phyloP scores from a whole-genome alignment of 1,140 invertebrate genomes.

The Akabosia matsudoensis region DNA sequence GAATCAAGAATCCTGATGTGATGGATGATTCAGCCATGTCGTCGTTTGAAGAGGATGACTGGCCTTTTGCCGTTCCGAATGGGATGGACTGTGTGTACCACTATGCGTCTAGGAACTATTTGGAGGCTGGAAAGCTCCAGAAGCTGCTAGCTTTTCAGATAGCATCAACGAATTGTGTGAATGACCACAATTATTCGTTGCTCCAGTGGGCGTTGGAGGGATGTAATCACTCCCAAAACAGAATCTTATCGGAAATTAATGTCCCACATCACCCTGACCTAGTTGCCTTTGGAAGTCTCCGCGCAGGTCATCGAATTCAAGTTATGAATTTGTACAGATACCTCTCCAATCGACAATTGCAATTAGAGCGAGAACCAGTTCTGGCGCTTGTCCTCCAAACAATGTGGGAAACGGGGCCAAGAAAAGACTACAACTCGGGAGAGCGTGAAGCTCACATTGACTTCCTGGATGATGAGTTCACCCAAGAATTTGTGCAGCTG shows the following conservation, averaged over 20 bases:
- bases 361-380: conserved; percentile 30
- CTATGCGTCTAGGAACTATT: neutral
- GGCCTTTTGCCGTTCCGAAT: neutral
- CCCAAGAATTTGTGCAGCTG: conserved; percentile 1
- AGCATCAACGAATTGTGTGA: neutral
- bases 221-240: conserved; percentile 5
- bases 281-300: conserved; percentile 30
- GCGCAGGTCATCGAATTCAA: conserved; percentile 35
- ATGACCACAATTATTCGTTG: too few species aligned
- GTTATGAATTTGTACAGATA: conserved; percentile 32
- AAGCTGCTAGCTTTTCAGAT: neutral
- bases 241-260: neutral
- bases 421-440: neutral
- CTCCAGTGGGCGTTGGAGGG: conserved; percentile 32
- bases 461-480: conserved; percentile 20
- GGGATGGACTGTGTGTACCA: neutral
- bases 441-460: neutral
- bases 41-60: neutral
- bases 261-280: conserved; percentile 9
- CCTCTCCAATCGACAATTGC: conserved; percentile 9
- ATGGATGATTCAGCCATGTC: neutral
- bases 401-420: conserved; percentile 29
- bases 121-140: neutral
- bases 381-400: conserved; percentile 34
- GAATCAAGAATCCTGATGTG: conserved; percentile 1